Conservation (phyloP, 1,140 invertebrate genomes). For the Hylaeus anthracinus region DNA sequence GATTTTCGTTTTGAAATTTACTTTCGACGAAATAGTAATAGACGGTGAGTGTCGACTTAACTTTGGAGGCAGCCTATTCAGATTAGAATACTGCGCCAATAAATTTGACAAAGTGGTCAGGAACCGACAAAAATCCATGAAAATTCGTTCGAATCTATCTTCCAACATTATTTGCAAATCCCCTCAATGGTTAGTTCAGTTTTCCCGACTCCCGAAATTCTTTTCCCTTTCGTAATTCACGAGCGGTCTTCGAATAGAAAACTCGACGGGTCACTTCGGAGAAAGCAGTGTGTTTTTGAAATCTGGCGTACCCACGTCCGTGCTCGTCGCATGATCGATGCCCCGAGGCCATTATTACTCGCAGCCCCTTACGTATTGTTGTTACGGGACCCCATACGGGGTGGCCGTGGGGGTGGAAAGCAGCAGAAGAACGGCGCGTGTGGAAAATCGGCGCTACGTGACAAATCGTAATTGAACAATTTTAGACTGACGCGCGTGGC, state of each 20-base stretch:
- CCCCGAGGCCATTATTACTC: conserved; percentile 64
- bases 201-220: not conserved
- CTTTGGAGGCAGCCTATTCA: too few species aligned
- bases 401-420: not conserved
- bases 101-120: too few species aligned
- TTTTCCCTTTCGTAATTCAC: not conserved
- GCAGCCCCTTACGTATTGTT: conserved; percentile 66
- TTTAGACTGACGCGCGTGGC: conserved; percentile 51
- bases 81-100: too few species aligned
- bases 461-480: conserved; percentile 70
- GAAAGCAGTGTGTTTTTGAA: conserved; percentile 47
- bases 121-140: too few species aligned
- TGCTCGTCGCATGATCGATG: conserved; percentile 61
- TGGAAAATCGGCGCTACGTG: conserved; percentile 65
- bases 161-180: too few species aligned
- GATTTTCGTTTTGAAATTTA: too few species aligned
- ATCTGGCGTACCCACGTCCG: conserved; percentile 20
- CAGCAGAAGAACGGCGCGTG: conserved; percentile 43
- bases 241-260: not conserved
- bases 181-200: not conserved
- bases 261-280: conserved; percentile 1
- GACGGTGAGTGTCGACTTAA: too few species aligned
- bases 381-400: conserved; percentile 59
- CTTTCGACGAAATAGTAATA: too few species aligned
- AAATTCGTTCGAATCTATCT: too few species aligned